A percentile compares a stretch with the other conserved stretches of the same genome.
These are phyloP conservation scores for Muscicapa comitata DNA, from an alignment of 2,797 vertebrate species.

Conservation along the genomic window DNA sequence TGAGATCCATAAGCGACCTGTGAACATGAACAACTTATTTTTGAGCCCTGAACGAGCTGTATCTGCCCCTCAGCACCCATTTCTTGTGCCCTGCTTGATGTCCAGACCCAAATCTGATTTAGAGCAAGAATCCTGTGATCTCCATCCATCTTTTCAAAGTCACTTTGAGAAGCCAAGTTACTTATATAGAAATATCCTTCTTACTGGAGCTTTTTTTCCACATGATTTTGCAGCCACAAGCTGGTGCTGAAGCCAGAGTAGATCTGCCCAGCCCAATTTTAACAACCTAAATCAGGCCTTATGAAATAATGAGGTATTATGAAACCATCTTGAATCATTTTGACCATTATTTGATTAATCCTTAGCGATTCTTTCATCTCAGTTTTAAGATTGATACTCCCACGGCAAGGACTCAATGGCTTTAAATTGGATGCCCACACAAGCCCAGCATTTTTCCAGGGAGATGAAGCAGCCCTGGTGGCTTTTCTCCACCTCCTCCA, in stretches of 20 bases:
- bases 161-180: neutral
- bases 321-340: neutral
- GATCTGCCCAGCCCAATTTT: neutral
- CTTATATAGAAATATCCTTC: neutral
- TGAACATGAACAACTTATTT: neutral
- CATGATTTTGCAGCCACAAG: neutral
- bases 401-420: neutral
- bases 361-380: neutral
- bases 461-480: neutral
- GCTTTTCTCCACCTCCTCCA: neutral
- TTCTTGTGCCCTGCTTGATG: neutral
- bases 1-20: neutral
- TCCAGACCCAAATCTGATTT: neutral
- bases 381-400: neutral
- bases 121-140: neutral
- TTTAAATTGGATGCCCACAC: neutral
- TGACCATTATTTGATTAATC: neutral
- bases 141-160: neutral
- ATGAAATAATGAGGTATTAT: neutral
- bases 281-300: neutral
- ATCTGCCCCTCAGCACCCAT: neutral
- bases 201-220: fast-evolving
- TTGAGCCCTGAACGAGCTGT: neutral
- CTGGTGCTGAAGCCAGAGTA: neutral
- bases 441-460: neutral